phyloP scores from a whole-genome alignment of 1,140 invertebrate species.

The Atta texana region DNA sequence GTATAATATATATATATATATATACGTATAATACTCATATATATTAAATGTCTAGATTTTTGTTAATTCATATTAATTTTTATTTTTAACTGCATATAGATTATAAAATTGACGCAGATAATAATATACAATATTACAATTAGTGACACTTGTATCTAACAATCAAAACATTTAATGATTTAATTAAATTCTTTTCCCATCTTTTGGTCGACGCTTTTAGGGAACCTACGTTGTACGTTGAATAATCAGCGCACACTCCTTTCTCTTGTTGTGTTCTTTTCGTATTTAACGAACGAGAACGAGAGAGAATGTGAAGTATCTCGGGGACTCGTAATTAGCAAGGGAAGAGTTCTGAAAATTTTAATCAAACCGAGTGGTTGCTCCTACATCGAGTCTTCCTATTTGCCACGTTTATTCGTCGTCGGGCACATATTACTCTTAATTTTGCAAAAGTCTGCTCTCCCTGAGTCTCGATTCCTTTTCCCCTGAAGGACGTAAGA shows the following conservation, averaged over 20 bases:
- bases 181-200: neutral
- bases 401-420: constrained; percentile 45
- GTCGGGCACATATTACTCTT: constrained; percentile 52
- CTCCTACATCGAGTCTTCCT: neutral
- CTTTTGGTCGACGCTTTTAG: neutral
- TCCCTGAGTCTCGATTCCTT: neutral
- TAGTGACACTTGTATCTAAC: neutral
- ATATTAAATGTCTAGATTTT: neutral
- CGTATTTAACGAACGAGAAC: constrained; percentile 47
- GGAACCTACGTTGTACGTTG: neutral
- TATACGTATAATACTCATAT: neutral
- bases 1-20: neutral
- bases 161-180: neutral
- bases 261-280: constrained; percentile 48
- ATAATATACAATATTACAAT: neutral
- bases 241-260: constrained; percentile 11
- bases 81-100: neutral
- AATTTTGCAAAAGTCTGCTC: constrained; percentile 41
- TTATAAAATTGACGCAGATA: neutral
- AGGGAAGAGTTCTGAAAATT: constrained; percentile 60
- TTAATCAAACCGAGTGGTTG: constrained; percentile 60
- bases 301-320: constrained; percentile 37
- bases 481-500: constrained; percentile 23
- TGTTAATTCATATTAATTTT: neutral
- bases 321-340: constrained; percentile 44